Evolutionary conservation across 1,140 invertebrate genomes (phyloP), one percentile per base, ranked within the genome.

Genomic region (Drosophila arizonae): DNA sequence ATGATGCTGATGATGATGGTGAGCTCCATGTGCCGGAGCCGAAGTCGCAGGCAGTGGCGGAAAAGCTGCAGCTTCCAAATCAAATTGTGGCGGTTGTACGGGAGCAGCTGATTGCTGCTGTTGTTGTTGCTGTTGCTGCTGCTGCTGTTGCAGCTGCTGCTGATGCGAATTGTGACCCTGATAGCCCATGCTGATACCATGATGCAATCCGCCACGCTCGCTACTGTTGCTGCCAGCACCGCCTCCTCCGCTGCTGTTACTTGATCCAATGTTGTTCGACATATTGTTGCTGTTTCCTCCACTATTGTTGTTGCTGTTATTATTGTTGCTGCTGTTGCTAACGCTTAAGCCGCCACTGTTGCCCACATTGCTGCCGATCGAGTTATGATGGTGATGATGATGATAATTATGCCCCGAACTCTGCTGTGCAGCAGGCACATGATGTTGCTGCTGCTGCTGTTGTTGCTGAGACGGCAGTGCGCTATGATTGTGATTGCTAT

Each of bases 51-150:
- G 96, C 90, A 97, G 93, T 57, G 96, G 96, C 60, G 96, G 96
- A 91, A 97, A 97, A 54, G 96, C 95, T 43, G 95, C 93, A 70
- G 95, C 95, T 92, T 96, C 95, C 58, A 97, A 92, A 90, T 97
- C 96, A 92, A 97, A 97, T 82, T 96, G 94, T 24, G 94, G 92
- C 51, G 89, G 90, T 57, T 91, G 90, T 13, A 78, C 85, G 4
- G 80, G 80, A 51, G 81, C 77, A 43, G 86, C 24, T 30, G 81
- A 81, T 46, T 88, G 82, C 43, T 82, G 84, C 30, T 86, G 87
- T n/a, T 84, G 84, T 28, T 90, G 90, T 48, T 88, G 89, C 21
- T 90, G 86, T 6, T 90, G 89, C 26, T 85, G 88, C 36, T 90
- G 89, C 26, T 85, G 88, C 28, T 90, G 82, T 33, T 81, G 86